These are phyloP conservation scores for Orestias chungarensis DNA, from an alignment of 2,797 vertebrate genomes.

Conservation along the genomic window DNA sequence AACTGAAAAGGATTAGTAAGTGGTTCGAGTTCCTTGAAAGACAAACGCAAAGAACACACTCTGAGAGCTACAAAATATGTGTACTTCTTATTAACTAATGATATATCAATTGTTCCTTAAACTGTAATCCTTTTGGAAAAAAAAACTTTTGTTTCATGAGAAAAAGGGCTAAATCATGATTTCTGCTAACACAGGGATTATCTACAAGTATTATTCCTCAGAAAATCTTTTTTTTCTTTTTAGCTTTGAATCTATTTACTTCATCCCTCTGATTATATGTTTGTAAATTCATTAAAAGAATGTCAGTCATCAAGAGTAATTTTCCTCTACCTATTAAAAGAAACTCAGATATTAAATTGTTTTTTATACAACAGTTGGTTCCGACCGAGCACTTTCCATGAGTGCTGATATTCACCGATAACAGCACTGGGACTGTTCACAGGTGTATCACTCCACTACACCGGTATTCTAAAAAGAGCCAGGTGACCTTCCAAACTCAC, in stretches of 20 bases:
- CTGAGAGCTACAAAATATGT: not conserved
- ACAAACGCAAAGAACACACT: fast-evolving
- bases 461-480: too few relatives aligned
- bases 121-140: not conserved
- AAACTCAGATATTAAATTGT: not conserved
- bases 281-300: not conserved
- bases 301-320: not conserved
- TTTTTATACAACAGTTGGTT: not conserved
- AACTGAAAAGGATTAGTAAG: not conserved
- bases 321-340: not conserved
- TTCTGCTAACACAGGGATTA: not conserved
- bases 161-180: not conserved
- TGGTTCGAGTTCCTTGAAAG: slow-evolving; percentile 1
- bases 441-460: too few relatives aligned
- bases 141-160: not conserved
- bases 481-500: too few relatives aligned
- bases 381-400: too few relatives aligned
- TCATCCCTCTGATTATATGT: not conserved
- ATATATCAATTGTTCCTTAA: not conserved
- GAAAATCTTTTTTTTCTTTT: not conserved
- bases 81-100: not conserved
- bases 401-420: too few relatives aligned
- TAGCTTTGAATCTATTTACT: not conserved
- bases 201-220: not conserved
- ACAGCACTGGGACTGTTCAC: too few relatives aligned